Percentiles rank a stretch among this genome's conserved stretches.
These are phyloP conservation scores for Porites australiensis DNA, from an alignment of 64 coral and sea anemone species.

Conservation along the genomic window DNA sequence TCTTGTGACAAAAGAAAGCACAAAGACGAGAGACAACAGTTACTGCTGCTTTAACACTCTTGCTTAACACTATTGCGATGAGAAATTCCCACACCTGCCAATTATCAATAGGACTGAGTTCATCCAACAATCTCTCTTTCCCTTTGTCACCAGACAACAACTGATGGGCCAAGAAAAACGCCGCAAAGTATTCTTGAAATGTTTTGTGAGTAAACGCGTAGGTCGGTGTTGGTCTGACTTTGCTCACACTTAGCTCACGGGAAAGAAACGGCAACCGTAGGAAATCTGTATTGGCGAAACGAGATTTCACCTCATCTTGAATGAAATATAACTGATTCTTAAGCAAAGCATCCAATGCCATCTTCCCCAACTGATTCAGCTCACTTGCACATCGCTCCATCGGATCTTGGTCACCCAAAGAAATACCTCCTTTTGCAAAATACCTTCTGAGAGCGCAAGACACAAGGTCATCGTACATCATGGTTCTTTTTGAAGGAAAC, in stretches of 20 bases:
- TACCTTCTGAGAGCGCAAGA: not conserved
- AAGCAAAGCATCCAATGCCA: slow-evolving; percentile 34
- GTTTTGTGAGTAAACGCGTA: slow-evolving; percentile 47
- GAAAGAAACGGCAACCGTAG: slow-evolving; percentile 18
- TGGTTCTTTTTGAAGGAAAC: slow-evolving; percentile 4
- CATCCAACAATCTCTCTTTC: not conserved
- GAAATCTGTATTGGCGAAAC: not conserved
- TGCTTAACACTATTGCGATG: not conserved
- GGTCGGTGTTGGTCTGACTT: not conserved
- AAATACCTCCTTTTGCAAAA: not conserved
- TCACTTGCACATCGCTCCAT: not conserved
- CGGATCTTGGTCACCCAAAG: not conserved
- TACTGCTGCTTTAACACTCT: not conserved
- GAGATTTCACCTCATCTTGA: not conserved
- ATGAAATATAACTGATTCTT: slow-evolving; percentile 5
- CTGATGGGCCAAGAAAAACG: not conserved
- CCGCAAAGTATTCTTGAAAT: slow-evolving; percentile 40
- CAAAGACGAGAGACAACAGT: not conserved
- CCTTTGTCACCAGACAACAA: not conserved
- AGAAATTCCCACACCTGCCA: slow-evolving; percentile 34
- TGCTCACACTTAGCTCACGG: slow-evolving; percentile 1
- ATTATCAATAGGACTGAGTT: not conserved
- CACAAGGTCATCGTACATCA: slow-evolving; percentile 6
- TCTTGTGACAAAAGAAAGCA: not conserved
- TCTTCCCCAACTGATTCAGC: slow-evolving; percentile 24